phyloP scores from a whole-genome alignment of 2,797 vertebrate species.

The Pygocentrus nattereri region DNA sequence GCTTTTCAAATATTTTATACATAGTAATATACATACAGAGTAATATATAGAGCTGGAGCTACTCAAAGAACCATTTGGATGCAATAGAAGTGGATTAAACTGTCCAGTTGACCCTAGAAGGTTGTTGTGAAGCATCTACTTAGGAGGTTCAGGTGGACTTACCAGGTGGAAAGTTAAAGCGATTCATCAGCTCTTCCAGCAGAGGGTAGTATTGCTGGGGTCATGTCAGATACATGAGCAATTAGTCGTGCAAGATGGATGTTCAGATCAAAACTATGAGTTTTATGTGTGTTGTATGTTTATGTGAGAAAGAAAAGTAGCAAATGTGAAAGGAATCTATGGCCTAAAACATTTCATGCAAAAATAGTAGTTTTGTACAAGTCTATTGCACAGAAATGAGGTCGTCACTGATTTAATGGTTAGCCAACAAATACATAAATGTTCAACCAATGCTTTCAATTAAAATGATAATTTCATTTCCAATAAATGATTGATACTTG shows the following conservation, averaged over 20 bases:
- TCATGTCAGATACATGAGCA: slow-evolving; percentile 79
- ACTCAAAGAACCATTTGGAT: too few species aligned
- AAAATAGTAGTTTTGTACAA: not conserved
- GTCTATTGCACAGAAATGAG: too few species aligned
- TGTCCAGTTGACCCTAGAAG: not conserved
- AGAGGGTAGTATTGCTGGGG: slow-evolving; percentile 86
- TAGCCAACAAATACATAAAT: too few species aligned
- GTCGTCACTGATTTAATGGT: too few species aligned
- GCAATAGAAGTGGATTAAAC: not conserved
- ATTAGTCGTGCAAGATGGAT: slow-evolving; percentile 80
- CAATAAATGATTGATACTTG: too few species aligned
- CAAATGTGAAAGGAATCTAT: not conserved
- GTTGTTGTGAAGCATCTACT: not conserved
- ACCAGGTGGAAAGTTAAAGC: too few species aligned
- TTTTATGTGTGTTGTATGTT: not conserved
- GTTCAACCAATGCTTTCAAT: too few species aligned
- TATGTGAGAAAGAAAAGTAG: not conserved
- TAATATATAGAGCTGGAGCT: too few species aligned
- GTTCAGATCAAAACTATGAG: slow-evolving; percentile 70
- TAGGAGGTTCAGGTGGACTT: not conserved
- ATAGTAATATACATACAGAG: too few species aligned
- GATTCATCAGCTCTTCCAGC: slow-evolving; percentile 79
- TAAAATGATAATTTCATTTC: too few species aligned
- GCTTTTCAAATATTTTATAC: too few species aligned
- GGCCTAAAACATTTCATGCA: not conserved